Conservation (phyloP, 2,113 vertebrate species). For the Misgurnus anguillicaudatus region DNA sequence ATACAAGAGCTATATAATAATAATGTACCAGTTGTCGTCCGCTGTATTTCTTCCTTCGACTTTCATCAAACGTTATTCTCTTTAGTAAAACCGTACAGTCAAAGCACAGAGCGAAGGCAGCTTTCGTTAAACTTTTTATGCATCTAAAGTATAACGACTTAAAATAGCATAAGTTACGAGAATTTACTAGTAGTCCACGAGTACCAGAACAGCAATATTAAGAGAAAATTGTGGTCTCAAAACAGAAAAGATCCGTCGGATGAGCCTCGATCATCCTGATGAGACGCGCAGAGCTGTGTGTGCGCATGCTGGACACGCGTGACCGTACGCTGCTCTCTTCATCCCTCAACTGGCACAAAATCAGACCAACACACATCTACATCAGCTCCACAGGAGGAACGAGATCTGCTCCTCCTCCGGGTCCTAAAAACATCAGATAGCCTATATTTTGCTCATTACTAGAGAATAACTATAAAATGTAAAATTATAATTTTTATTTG, state of each 20-base stretch:
- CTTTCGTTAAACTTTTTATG: neutral
- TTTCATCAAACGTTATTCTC: neutral
- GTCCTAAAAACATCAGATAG: constrained; percentile 32
- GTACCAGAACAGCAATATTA: neutral
- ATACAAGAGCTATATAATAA: neutral
- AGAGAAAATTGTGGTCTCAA: neutral
- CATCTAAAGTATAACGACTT: neutral
- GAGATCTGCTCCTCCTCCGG: constrained; percentile 49
- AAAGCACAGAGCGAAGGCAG: neutral
- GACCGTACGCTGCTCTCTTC: constrained; percentile 48
- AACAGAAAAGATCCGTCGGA: neutral
- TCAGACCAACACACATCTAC: constrained; percentile 23
- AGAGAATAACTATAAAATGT: too few species aligned
- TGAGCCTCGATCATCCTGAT: constrained; percentile 7
- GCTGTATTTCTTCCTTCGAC: neutral
- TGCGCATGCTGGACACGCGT: constrained; percentile 34
- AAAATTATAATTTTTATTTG: too few species aligned
- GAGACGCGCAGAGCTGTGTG: constrained; percentile 51
- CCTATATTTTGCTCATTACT: too few species aligned
- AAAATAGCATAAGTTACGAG: neutral
- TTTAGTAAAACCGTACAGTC: neutral
- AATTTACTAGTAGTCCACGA: neutral
- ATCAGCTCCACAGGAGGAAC: constrained; percentile 36
- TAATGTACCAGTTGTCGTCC: neutral
- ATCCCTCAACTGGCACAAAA: constrained; percentile 53